Evolutionary conservation across 2,113 vertebrate genomes (phyloP).

Genomic region (Taxidea taxus): DNA sequence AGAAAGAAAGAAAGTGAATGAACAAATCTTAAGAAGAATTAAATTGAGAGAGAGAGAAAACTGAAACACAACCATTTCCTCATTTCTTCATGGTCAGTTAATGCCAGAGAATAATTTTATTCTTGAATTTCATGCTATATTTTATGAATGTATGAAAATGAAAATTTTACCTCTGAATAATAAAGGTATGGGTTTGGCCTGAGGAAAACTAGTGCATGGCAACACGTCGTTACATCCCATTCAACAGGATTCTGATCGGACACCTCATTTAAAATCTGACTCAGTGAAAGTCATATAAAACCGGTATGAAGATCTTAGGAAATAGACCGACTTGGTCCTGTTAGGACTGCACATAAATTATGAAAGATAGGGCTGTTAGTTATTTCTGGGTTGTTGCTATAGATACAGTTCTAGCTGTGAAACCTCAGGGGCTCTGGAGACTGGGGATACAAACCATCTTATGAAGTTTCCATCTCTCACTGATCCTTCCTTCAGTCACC

Average conservation of each 20-base stretch:
- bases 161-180: background rate
- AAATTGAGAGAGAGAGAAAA: background rate
- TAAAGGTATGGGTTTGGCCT: background rate
- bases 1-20: background rate
- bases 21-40: background rate
- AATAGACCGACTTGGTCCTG: background rate
- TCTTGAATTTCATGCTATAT: background rate
- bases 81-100: background rate
- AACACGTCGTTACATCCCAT: background rate
- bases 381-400: background rate
- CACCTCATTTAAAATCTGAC: background rate
- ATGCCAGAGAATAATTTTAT: background rate
- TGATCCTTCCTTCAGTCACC: background rate
- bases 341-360: background rate
- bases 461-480: background rate
- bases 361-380: background rate
- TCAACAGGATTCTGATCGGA: background rate
- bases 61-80: background rate
- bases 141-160: background rate
- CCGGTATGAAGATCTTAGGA: background rate
- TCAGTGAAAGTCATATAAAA: background rate
- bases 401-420: background rate
- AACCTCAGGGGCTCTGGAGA: background rate
- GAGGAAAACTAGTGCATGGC: background rate
- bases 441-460: background rate